A percentile compares a stretch with the other conserved stretches of the same genome.
phyloP scores from a whole-genome alignment of 2,113 vertebrate genomes.

The Rhinopomastus cyanomelas region DNA sequence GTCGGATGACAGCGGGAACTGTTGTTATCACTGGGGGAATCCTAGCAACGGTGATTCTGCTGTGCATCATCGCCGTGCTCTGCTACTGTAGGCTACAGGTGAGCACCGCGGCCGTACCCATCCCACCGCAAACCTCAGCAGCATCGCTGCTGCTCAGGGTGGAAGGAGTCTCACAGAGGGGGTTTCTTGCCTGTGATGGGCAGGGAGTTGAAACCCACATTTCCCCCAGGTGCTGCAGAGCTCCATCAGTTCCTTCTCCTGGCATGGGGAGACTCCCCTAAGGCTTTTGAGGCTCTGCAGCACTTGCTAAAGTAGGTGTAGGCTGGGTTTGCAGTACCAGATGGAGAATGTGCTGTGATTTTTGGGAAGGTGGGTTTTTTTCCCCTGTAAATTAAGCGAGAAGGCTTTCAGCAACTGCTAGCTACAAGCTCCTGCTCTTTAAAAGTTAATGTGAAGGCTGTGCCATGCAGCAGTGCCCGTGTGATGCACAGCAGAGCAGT shows the following conservation, averaged over 20 bases:
- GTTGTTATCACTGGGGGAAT: conserved; percentile 99
- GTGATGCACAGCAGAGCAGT: not conserved
- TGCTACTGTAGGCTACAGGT: conserved; percentile 99
- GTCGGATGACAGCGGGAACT: conserved; percentile 99
- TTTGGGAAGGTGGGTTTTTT: not conserved
- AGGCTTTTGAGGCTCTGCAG: conserved; percentile 13
- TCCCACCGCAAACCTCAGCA: not conserved
- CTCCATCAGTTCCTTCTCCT: not conserved
- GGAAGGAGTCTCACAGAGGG: not conserved
- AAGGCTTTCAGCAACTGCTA: conserved; percentile 40
- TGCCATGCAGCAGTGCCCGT: not conserved
- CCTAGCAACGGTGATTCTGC: conserved; percentile 97
- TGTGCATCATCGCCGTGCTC: conserved; percentile 97
- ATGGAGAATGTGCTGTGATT: too few relatives aligned
- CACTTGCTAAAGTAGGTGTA: not conserved
- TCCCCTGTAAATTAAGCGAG: not conserved
- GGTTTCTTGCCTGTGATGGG: not conserved
- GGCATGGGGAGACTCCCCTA: accelerated
- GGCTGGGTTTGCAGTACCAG: not conserved
- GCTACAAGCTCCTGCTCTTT: conserved; percentile 38
- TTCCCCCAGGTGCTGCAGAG: not conserved
- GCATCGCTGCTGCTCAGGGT: accelerated
- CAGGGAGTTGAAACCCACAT: not conserved
- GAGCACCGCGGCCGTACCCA: accelerated
- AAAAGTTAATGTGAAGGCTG: conserved; percentile 57